Base-by-base conservation (phyloP, 2,113 vertebrate genomes). In the Cercopithecus mona region DNA sequence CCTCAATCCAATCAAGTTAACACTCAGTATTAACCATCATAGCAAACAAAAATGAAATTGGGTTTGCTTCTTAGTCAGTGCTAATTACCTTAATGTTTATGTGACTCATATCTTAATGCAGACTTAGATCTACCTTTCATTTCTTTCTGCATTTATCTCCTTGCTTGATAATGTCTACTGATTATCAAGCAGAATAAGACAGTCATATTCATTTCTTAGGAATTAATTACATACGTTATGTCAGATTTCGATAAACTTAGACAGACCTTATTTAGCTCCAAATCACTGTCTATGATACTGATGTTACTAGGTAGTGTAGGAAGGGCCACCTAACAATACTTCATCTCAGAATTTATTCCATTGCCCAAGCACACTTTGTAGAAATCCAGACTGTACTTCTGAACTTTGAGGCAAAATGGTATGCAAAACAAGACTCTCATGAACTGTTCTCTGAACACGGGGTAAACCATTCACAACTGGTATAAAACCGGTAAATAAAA, bases 231-330 rank as follows among this genome's bases (percentile, higher is more conserved):
- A 8, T 23, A 7, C 16, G 0, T 85, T 73, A 52, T 75, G 6
- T 2, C 32, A 78, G 4, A 73, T 72, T 70, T 23, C 2, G 8
- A 25, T 83, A 13, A 27, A 8, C 66, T 57, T 87, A 75, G 64
- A 2, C 43, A n/a, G 38, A n/a, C 0, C 32, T 43, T 64, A 25
- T 40, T 50, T 70, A 38, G 5, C 68, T 79, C 10, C 43, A 20
- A 43, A 32, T 68, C 22, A 57, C 17, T 30, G 0, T 32, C 48
- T 13, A 3, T 72, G 23, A 30, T 13, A 30, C 1, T 22, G 14
- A 45, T 52, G 18, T 12, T 27, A 18, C 7, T 1, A 14, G 9
- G 32, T 0, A 4, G 3, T n/a, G 2, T 32, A 30, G n/a, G 22
- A 38, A 79, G 35, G 32, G 30, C 0, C 14, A 30, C 0, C 14